Evolutionary conservation across 2,113 vertebrate species (phyloP).

Genomic region (Mesoclemmys tuberculata): DNA sequence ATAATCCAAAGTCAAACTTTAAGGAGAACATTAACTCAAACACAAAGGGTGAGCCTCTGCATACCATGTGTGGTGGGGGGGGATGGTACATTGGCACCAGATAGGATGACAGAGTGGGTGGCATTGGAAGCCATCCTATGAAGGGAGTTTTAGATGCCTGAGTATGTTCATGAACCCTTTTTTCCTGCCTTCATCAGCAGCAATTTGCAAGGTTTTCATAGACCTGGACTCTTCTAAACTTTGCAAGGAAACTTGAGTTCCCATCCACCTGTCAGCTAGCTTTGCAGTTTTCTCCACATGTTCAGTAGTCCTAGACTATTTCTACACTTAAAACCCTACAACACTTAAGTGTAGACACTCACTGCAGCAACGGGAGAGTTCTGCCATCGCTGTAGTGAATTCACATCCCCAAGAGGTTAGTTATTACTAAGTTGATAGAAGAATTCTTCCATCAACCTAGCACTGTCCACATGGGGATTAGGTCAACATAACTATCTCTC

Average conservation of each 20-base stretch:
- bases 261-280: not conserved
- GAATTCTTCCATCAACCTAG: too few species aligned
- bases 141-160: not conserved
- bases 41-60: not conserved
- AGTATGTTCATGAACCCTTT: not conserved
- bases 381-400: too few species aligned
- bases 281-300: not conserved
- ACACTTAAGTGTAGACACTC: too few species aligned
- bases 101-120: not conserved
- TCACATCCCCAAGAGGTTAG: too few species aligned
- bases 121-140: not conserved
- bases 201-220: not conserved
- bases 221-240: not conserved
- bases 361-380: too few species aligned
- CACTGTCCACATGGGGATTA: too few species aligned
- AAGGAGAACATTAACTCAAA: fast-evolving
- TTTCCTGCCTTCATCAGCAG: not conserved
- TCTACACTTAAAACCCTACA: too few species aligned
- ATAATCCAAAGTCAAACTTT: not conserved
- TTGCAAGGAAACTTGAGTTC: not conserved
- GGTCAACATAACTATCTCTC: too few species aligned
- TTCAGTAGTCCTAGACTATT: not conserved
- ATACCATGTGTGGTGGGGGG: not conserved
- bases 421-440: too few species aligned
- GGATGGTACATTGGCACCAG: not conserved